Conservation (phyloP, 2,797 vertebrate genomes). For the Cirrhinus molitorella region DNA sequence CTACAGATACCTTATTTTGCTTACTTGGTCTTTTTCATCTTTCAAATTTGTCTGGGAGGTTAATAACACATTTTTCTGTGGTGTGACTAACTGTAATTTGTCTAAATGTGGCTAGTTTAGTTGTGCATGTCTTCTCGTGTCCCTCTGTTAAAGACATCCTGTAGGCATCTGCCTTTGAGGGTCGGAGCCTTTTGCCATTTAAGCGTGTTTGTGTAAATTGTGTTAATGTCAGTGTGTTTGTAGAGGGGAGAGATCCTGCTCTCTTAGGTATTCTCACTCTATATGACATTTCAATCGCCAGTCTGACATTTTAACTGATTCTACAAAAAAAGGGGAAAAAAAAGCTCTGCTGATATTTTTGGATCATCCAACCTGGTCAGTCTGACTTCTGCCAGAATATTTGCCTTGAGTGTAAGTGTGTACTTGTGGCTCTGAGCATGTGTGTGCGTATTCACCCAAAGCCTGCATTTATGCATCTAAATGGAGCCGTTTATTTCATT, state of each 20-base stretch:
- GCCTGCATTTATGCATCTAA: constrained; percentile 13
- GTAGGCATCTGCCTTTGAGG: background rate
- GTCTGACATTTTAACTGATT: constrained; percentile 57
- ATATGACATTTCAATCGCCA: constrained; percentile 60
- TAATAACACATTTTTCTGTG: too few species aligned
- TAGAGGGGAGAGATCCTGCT: constrained; percentile 17
- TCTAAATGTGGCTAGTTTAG: constrained; percentile 10
- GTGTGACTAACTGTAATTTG: background rate
- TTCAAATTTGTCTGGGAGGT: too few species aligned
- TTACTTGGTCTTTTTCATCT: too few species aligned
- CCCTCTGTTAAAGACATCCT: background rate
- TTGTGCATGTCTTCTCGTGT: background rate
- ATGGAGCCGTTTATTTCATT: constrained; percentile 9
- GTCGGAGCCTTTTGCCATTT: constrained; percentile 12
- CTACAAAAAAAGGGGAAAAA: constrained; percentile 28
- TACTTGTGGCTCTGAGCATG: background rate
- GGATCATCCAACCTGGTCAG: constrained; percentile 32
- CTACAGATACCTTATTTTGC: too few species aligned
- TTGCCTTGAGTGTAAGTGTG: constrained; percentile 38
- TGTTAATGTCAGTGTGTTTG: constrained; percentile 34
- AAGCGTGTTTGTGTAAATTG: constrained; percentile 36
- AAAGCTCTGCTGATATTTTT: constrained; percentile 48
- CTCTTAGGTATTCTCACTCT: constrained; percentile 36
- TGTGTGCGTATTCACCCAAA: constrained; percentile 4
- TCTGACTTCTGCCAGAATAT: constrained; percentile 22